These are phyloP conservation scores for Actinia tenebrosa DNA, from an alignment of 64 coral and sea anemone species.

Conservation along the genomic window DNA sequence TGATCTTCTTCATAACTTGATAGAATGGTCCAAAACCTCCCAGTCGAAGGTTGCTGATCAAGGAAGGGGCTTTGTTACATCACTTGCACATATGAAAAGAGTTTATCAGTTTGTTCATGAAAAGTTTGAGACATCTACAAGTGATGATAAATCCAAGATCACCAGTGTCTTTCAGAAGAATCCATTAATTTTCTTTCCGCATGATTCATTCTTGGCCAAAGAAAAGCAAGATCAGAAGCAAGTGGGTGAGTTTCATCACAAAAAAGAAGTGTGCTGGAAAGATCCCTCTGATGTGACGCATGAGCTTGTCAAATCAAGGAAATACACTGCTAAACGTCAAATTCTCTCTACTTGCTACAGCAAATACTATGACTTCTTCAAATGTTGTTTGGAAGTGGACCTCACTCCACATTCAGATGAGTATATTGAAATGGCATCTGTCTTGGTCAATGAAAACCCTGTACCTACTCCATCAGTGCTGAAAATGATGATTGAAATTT, in stretches of 20 bases:
- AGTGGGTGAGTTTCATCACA: constrained; percentile 39
- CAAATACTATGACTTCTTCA: constrained; percentile 37
- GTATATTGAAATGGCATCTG: constrained; percentile 64
- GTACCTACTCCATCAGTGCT: constrained; percentile 41
- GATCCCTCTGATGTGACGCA: constrained; percentile 51
- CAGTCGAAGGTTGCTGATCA: neutral
- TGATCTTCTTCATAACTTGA: constrained; percentile 48
- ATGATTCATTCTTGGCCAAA: neutral
- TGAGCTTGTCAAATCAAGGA: constrained; percentile 19
- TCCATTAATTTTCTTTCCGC: constrained; percentile 64
- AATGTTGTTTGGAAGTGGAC: constrained; percentile 44
- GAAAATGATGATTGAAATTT: constrained; percentile 38
- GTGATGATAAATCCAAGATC: constrained; percentile 33
- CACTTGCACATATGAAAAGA: constrained; percentile 56
- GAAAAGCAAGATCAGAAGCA: neutral
- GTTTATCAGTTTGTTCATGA: constrained; percentile 52
- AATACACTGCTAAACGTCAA: constrained; percentile 24
- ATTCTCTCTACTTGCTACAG: constrained; percentile 44
- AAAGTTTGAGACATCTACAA: neutral
- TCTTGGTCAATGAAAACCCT: constrained; percentile 33
- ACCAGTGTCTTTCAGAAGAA: constrained; percentile 42
- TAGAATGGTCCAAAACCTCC: constrained; percentile 38
- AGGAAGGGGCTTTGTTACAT: constrained; percentile 32
- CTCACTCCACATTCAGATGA: constrained; percentile 70
- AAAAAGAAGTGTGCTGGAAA: constrained; percentile 76